Percentiles rank a stretch among this genome's conserved stretches.
These are phyloP conservation scores for Sinella curviseta DNA, from an alignment of 1,140 invertebrate species.

Conservation along the genomic window DNA sequence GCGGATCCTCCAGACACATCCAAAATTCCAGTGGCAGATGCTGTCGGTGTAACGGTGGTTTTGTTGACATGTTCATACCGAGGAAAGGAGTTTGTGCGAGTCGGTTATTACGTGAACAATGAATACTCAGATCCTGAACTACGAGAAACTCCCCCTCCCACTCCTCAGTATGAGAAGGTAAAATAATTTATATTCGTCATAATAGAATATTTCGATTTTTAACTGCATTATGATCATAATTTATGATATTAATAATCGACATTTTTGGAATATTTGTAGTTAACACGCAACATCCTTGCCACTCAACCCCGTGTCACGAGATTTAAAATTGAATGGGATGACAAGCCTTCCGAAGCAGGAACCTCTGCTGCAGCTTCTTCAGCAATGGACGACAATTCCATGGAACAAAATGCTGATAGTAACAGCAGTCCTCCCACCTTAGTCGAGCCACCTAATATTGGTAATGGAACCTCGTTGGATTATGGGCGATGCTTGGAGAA, in stretches of 20 bases:
- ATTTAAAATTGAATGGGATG: slow-evolving; percentile 98
- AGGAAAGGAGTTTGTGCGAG: slow-evolving; percentile 91
- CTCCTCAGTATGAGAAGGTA: slow-evolving; percentile 90
- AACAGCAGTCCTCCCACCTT: slow-evolving; percentile 24
- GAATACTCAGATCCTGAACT: slow-evolving; percentile 86
- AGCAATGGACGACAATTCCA: slow-evolving; percentile 24
- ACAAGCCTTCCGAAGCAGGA: slow-evolving; percentile 53
- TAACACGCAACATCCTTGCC: slow-evolving; percentile 89
- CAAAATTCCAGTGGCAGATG: slow-evolving; percentile 92
- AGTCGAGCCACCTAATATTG: slow-evolving; percentile 5
- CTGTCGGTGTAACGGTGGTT: slow-evolving; percentile 95
- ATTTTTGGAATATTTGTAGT: slow-evolving; percentile 57
- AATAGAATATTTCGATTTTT: slow-evolving; percentile 17
- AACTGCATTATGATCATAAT: slow-evolving; percentile 29
- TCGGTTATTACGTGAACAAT: slow-evolving; percentile 99
- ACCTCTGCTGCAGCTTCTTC: not conserved
- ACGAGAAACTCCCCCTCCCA: slow-evolving; percentile 88
- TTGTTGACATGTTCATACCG: slow-evolving; percentile 92
- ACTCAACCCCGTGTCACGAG: slow-evolving; percentile 91
- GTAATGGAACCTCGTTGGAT: slow-evolving; percentile 11
- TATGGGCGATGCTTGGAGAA: slow-evolving; percentile 5
- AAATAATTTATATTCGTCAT: not conserved
- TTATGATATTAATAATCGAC: slow-evolving; percentile 40
- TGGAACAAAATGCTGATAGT: slow-evolving; percentile 21
- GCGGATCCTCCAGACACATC: slow-evolving; percentile 91